phyloP scores from a whole-genome alignment of 2,113 vertebrate species.

The Rhinopithecus roxellana region DNA sequence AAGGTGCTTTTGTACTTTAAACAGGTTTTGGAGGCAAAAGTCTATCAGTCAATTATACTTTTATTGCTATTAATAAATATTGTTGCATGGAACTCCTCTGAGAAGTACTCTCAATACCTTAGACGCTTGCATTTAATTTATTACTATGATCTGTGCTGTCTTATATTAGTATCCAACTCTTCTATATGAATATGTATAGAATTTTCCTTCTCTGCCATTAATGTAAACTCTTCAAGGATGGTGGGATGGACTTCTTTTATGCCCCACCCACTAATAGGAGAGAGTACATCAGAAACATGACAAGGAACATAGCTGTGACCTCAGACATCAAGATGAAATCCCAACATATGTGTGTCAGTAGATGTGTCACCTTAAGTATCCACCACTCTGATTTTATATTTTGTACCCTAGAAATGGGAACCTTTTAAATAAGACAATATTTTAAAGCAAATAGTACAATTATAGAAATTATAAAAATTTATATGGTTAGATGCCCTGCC shows the following conservation, averaged over 20 bases:
- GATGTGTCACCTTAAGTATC: neutral
- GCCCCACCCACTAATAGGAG: rapidly evolving
- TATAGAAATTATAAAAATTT: neutral
- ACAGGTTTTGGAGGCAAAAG: neutral
- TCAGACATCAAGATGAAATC: neutral
- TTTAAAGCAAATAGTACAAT: neutral
- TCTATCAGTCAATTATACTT: neutral
- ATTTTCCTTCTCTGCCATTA: neutral
- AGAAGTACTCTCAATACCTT: neutral
- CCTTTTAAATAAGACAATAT: neutral
- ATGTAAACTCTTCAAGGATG: neutral
- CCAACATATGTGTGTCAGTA: neutral
- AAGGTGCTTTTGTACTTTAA: neutral
- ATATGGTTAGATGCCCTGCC: neutral
- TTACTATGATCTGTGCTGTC: neutral
- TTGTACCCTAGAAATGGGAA: neutral
- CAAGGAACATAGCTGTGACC: neutral
- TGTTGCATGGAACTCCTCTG: neutral
- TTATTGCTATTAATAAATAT: neutral
- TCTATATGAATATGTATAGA: neutral
- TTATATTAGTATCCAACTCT: neutral
- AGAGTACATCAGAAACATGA: neutral
- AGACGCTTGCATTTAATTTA: neutral
- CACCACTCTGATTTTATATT: neutral
- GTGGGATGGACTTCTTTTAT: neutral